phyloP scores from a whole-genome alignment of 2,797 vertebrate species.

The Chelonia mydas region DNA sequence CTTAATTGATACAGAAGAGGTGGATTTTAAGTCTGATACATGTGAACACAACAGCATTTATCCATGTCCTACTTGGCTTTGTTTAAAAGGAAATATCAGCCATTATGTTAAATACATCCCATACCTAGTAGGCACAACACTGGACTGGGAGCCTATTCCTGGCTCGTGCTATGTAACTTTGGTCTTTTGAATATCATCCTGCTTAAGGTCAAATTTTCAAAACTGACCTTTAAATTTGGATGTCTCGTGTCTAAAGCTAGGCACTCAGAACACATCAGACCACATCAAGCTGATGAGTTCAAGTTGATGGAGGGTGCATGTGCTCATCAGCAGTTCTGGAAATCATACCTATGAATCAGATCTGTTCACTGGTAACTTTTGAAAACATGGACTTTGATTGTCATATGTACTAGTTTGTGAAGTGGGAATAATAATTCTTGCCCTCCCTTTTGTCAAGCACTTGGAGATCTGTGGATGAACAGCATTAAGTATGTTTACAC shows the following conservation, averaged over 20 bases:
- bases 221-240: not conserved
- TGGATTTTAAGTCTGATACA: not conserved
- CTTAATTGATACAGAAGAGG: not conserved
- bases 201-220: not conserved
- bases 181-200: too few relatives aligned
- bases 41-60: not conserved
- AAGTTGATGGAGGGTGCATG: not conserved
- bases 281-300: not conserved
- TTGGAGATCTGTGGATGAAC: not conserved
- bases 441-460: not conserved
- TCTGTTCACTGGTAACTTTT: not conserved
- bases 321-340: not conserved
- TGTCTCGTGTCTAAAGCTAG: not conserved
- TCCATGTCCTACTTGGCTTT: not conserved
- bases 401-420: not conserved
- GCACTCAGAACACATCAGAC: not conserved
- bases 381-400: accelerated
- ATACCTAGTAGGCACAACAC: not conserved
- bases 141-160: not conserved
- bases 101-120: not conserved
- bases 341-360: not conserved
- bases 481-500: not conserved
- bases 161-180: not conserved
- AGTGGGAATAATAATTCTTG: not conserved
- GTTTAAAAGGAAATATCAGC: not conserved